phyloP scores from a whole-genome alignment of 2,888 invertebrate species.

The Eustalomyia histrio region DNA sequence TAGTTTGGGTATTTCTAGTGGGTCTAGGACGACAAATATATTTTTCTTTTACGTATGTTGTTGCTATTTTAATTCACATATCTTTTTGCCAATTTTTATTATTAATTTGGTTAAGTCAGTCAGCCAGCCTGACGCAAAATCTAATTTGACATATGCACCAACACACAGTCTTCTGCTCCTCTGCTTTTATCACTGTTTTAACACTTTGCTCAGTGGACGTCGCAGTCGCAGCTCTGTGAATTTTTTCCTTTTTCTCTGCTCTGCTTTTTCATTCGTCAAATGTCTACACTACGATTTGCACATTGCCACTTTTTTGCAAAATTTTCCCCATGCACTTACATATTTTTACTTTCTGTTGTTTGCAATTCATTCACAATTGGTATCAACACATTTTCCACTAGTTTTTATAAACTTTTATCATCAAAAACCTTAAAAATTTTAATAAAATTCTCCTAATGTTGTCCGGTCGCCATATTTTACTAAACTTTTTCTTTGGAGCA shows the following conservation, averaged over 20 bases:
- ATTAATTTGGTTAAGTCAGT: constrained; percentile 38
- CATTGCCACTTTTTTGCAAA: constrained; percentile 39
- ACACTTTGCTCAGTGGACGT: constrained; percentile 8
- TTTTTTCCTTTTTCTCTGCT: constrained; percentile 46
- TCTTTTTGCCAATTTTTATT: constrained; percentile 25
- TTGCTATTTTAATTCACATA: not conserved
- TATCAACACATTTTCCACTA: constrained; percentile 58
- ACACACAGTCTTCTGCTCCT: constrained; percentile 37
- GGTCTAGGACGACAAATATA: not conserved
- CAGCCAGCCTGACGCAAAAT: constrained; percentile 21
- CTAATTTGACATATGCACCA: constrained; percentile 58
- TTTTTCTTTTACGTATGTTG: not conserved
- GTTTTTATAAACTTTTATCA: constrained; percentile 50
- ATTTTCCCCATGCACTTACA: constrained; percentile 47
- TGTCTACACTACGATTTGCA: constrained; percentile 64
- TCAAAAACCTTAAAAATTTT: constrained; percentile 43
- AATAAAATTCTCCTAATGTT: constrained; percentile 47
- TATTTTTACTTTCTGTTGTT: constrained; percentile 45
- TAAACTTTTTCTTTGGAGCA: constrained; percentile 56
- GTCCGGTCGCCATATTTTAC: constrained; percentile 69
- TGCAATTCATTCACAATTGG: constrained; percentile 42
- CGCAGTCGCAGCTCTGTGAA: not conserved
- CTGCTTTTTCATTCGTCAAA: constrained; percentile 58
- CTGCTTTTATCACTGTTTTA: constrained; percentile 42
- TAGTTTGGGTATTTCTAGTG: not conserved